Base-by-base conservation (phyloP, 2,888 invertebrate species). In the Phengaris arion region DNA sequence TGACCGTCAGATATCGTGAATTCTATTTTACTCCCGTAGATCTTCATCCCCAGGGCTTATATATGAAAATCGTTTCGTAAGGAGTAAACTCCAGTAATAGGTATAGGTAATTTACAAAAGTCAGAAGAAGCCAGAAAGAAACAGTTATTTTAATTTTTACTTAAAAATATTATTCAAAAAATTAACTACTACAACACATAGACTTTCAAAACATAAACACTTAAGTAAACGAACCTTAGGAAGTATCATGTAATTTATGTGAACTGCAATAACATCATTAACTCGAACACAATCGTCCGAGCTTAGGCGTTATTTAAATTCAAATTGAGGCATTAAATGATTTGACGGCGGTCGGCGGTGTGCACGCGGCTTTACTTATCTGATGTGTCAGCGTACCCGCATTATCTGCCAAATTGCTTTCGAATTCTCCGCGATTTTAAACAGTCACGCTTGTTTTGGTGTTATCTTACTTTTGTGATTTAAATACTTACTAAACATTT, bases 251-350 rank as follows among this genome's bases (percentile, higher is more conserved):
- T 54, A 68, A 75, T 55, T 54, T 75, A 68, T 68, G 68, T 52
- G 54, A 81, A 81, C 81, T 81, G 81, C 81, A 79, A 80, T 75
- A 75, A 76, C 68, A 74, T 68, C 55, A 76, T 74, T 69, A 74
- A 46, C 69, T 68, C 76, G 77, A 75, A 77, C 77, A 76, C 76
- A 76, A 88, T 87, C 89, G 79, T 80, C 79, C 78, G 55, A 83
- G 89, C 88, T 92, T 91, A 89, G 86, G 84, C 89, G 91, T 89
- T 88, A 92, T 93, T 93, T 93, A 93, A 93, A 93, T 93, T 93
- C 93, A 92, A 93, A 93, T 93, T 88, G 89, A 89, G 92, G 92
- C 87, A 90, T 93, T 92, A 91, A 84, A 82, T 77, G 83, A 82
- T 85, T 80, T 81, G 82, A 83, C 83, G 55, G 75, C 74, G 74